A percentile compares a stretch with the other conserved stretches of the same genome.
Conservation (phyloP, 2,113 vertebrate species). For the Rhabdomys dilectus region DNA sequence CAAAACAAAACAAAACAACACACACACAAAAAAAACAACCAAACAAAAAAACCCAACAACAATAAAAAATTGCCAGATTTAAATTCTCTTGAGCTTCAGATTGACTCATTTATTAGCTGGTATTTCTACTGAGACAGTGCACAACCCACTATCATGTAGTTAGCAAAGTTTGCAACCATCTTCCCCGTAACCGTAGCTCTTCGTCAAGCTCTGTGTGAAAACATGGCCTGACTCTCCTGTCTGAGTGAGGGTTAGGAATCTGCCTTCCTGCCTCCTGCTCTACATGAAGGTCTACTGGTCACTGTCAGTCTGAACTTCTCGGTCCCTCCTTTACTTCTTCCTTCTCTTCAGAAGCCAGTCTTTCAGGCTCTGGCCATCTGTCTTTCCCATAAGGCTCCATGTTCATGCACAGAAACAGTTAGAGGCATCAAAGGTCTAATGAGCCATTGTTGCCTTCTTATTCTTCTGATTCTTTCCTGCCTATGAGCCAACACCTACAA, state of each 20-base stretch:
- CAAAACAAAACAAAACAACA: neutral
- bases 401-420: neutral
- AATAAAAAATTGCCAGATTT: neutral
- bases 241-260: neutral
- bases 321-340: neutral
- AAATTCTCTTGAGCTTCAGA: neutral
- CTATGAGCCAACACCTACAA: neutral
- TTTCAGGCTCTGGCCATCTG: neutral
- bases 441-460: neutral
- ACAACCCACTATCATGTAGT: neutral
- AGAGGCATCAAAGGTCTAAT: neutral
- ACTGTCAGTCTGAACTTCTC: neutral
- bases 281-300: neutral
- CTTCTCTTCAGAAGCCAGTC: neutral
- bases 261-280: neutral
- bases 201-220: accelerated
- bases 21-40: too few relatives aligned
- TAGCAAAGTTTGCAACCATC: neutral
- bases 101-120: neutral
- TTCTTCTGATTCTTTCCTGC: neutral
- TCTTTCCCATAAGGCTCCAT: neutral
- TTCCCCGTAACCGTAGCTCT: neutral
- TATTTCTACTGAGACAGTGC: neutral
- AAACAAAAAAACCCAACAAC: too few relatives aligned
- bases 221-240: neutral